Evolutionary conservation across 2,888 invertebrate species (phyloP).

Genomic region (Harpalus rufipes): DNA sequence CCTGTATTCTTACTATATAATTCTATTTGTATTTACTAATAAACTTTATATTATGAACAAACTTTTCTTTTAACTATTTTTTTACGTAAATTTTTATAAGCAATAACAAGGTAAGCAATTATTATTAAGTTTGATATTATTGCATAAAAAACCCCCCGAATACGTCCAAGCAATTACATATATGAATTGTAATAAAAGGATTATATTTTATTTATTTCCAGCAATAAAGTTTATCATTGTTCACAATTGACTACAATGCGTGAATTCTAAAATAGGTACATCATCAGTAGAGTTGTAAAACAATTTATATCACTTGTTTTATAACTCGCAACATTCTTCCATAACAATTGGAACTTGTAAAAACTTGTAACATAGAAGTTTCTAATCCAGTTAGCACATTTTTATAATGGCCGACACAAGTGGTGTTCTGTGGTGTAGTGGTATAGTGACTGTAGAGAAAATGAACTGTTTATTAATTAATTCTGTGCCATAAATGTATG

Average conservation of each 20-base stretch:
- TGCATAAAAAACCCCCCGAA: constrained; percentile 6
- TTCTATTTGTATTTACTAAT: constrained; percentile 61
- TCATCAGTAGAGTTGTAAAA: constrained; percentile 52
- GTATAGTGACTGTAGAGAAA: constrained; percentile 18
- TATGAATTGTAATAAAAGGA: constrained; percentile 51
- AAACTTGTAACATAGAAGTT: constrained; percentile 47
- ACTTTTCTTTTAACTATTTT: constrained; percentile 20
- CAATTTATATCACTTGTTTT: constrained; percentile 35
- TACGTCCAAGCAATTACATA: constrained; percentile 34
- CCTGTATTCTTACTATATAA: constrained; percentile 60
- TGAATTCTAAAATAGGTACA: constrained; percentile 54
- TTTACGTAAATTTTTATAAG: constrained; percentile 20
- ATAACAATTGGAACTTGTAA: constrained; percentile 25
- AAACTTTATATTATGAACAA: constrained; percentile 52
- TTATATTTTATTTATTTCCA: constrained; percentile 21
- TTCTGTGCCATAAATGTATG: constrained; percentile 62
- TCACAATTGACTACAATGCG: constrained; percentile 48
- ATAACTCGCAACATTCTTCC: constrained; percentile 44
- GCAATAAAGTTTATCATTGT: constrained; percentile 29
- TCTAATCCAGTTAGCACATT: constrained; percentile 28
- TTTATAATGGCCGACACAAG: constrained; percentile 31
- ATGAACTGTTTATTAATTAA: constrained; percentile 51
- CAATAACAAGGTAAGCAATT: constrained; percentile 44
- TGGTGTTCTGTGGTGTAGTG: constrained; percentile 51
- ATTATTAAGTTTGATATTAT: constrained; percentile 26